These are phyloP conservation scores for Pelvicachromis taeniatus DNA, from an alignment of 2,113 vertebrate species.

Conservation along the genomic window DNA sequence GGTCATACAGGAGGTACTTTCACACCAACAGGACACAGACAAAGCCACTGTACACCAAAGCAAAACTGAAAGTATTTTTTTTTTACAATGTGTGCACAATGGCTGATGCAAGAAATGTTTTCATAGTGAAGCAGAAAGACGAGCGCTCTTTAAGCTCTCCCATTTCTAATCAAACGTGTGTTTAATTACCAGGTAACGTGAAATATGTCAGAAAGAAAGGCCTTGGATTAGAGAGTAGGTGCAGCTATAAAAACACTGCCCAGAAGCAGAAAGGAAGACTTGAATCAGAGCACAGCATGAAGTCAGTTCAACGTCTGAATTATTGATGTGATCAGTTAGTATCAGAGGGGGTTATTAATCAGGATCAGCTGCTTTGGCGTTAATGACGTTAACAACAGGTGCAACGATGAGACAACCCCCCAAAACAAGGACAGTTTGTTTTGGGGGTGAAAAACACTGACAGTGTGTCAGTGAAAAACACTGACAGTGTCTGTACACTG, in stretches of 20 bases:
- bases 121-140: background rate
- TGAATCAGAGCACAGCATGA: too few species aligned
- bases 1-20: background rate
- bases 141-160: background rate
- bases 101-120: background rate
- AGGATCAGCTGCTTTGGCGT: background rate
- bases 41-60: background rate
- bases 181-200: fast-evolving
- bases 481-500: too few species aligned
- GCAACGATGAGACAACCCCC: background rate
- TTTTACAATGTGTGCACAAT: background rate
- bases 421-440: too few species aligned
- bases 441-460: too few species aligned
- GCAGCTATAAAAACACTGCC: background rate
- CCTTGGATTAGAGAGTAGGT: background rate
- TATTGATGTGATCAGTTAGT: background rate
- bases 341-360: background rate
- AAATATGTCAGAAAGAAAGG: background rate
- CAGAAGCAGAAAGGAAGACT: fast-evolving
- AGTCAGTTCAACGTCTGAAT: background rate
- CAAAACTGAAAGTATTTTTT: background rate
- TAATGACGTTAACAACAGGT: background rate
- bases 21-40: background rate
- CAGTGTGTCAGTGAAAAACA: too few species aligned
- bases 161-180: too few species aligned